Base-by-base conservation (phyloP, 2,113 vertebrate genomes). In the Nerophis ophidion region DNA sequence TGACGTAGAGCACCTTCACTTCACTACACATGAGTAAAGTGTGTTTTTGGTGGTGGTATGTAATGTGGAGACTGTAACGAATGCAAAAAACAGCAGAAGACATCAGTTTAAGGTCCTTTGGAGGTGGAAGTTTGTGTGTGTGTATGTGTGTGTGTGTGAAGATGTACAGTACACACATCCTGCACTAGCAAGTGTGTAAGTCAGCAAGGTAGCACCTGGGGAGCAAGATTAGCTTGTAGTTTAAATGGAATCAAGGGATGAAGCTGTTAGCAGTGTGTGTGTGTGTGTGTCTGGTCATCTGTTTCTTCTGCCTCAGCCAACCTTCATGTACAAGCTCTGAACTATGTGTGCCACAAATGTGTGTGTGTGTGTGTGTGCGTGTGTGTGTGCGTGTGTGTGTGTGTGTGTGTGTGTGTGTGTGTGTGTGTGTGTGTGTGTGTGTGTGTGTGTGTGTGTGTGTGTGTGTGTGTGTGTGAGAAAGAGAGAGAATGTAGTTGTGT, bases 171-270 rank as follows among this genome's bases (percentile, higher is more conserved):
- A 38, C 8, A 10, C 14, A n/a, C n/a, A 38, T 26, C 26, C 34
- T 38, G 52, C n/a, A 56, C 53, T 7, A 17, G 33, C 33, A 53
- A 48, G 26, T 77, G 44, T 11, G 9, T 75, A 63, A 71, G 58
- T 70, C 48, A 71, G 76, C 64, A 79, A 68, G 65, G 65, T 86
- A 88, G 86, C 86, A 88, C 86, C 86, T 76, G 71, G 81, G 81
- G 72, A 79, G 72, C 66, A 70, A 74, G 74, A 68, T 86, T 70
- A 82, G 74, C 76, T 66, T 75, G 67, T 72, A 83, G 69, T 72
- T 68, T 84, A 82, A 61, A 75, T 36, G 74, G 65, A 59, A 68
- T 81, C 61, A 48, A 69, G 57, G 68, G 68, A 81, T 81, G 81
- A 73, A 82, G 83, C 83, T 71, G 66, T 77, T 80, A 79, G 81